phyloP scores from a whole-genome alignment of 2,797 vertebrate species.

The Tachyglossus aculeatus region DNA sequence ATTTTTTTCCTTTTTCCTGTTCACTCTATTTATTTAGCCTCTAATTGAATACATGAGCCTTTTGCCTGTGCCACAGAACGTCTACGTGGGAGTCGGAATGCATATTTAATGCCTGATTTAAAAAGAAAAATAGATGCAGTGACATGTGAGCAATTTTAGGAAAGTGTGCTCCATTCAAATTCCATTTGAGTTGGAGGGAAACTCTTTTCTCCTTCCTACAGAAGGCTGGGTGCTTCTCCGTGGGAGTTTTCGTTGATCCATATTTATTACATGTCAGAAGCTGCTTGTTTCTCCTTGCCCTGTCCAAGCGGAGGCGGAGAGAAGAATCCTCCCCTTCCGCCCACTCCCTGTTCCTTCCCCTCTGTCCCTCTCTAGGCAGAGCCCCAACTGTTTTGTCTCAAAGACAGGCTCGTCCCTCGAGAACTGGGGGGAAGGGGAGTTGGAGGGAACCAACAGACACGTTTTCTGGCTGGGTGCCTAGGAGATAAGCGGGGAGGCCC shows the following conservation, averaged over 20 bases:
- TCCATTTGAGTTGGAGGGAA: slow-evolving; percentile 16
- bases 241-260: slow-evolving; percentile 11
- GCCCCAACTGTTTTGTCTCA: neutral
- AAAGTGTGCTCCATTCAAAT: slow-evolving; percentile 36
- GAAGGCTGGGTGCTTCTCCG: slow-evolving; percentile 14
- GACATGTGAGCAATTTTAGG: slow-evolving; percentile 40
- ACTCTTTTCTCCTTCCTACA: neutral
- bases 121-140: slow-evolving; percentile 51
- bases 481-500: too few relatives aligned
- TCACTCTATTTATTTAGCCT: slow-evolving; percentile 18
- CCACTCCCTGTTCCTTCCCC: neutral
- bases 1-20: neutral
- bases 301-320: neutral
- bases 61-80: slow-evolving; percentile 22
- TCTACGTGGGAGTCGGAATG: slow-evolving; percentile 28
- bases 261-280: slow-evolving; percentile 36
- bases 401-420: neutral
- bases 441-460: neutral
- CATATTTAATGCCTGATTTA: slow-evolving; percentile 48
- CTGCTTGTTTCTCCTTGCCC: neutral
- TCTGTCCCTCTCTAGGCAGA: neutral
- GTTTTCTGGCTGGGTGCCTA: neutral
- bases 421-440: neutral
- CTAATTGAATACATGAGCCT: neutral
- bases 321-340: neutral